phyloP scores from a whole-genome alignment of 2,797 vertebrate species.

The Silurus lanzhouensis region DNA sequence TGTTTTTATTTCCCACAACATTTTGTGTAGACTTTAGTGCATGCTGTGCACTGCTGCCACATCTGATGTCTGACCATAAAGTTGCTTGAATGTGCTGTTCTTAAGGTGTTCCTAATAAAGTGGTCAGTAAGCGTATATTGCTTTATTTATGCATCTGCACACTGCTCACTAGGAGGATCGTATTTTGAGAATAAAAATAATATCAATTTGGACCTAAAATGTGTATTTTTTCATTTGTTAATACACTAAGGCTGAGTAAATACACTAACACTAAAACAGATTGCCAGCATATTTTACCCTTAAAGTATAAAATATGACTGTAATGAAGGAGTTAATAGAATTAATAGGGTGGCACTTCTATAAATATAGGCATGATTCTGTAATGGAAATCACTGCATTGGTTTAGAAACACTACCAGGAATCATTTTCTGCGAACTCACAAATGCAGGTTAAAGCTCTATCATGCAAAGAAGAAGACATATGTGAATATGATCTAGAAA shows the following conservation, averaged over 20 bases:
- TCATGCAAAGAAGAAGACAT: no score
- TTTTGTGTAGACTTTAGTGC: not conserved
- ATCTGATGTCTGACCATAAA: not conserved
- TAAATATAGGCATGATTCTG: no score
- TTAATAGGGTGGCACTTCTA: not conserved
- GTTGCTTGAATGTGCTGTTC: not conserved
- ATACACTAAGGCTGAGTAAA: no score
- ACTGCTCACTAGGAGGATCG: not conserved
- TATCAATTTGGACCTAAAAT: not conserved
- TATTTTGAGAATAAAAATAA: not conserved
- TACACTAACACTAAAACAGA: not conserved
- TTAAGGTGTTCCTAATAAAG: not conserved
- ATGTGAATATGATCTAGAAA: no score
- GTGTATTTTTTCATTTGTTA: no score
- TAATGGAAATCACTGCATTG: no score
- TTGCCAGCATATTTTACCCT: not conserved
- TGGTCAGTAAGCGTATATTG: not conserved
- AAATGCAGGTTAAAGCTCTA: no score
- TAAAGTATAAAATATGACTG: not conserved
- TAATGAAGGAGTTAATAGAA: no score
- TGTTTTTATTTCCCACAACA: not conserved
- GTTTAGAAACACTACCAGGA: no score
- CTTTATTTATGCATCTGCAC: not conserved
- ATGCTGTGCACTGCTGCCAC: not conserved
- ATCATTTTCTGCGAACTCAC: no score